phyloP scores from a whole-genome alignment of 2,797 vertebrate species.

The Rhinophrynus dorsalis region DNA sequence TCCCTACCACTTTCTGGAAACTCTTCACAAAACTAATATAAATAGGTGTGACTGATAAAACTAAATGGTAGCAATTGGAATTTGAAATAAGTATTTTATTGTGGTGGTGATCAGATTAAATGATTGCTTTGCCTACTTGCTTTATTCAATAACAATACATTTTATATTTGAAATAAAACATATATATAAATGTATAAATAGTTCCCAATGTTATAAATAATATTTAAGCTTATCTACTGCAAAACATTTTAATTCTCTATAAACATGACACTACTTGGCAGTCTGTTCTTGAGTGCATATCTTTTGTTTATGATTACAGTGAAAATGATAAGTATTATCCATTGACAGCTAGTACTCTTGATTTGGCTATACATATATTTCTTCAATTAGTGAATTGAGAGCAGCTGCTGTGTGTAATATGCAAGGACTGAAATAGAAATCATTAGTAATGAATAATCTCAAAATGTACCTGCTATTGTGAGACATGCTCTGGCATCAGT shows the following conservation, averaged over 20 bases:
- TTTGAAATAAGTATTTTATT: too few species aligned
- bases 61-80: too few species aligned
- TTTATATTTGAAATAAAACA: too few species aligned
- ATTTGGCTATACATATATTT: conserved; percentile 43
- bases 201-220: not conserved
- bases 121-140: too few species aligned
- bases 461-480: conserved; percentile 43
- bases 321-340: conserved; percentile 49
- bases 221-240: conserved; percentile 3
- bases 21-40: too few species aligned
- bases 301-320: conserved; percentile 47
- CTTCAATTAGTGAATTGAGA: conserved; percentile 48
- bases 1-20: too few species aligned
- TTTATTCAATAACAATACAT: too few species aligned
- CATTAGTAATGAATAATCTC: conserved; percentile 34
- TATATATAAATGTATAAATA: not conserved
- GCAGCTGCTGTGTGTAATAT: conserved; percentile 44
- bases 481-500: conserved; percentile 36
- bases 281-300: conserved; percentile 22
- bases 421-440: conserved; percentile 52
- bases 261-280: conserved; percentile 36
- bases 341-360: conserved; percentile 45
- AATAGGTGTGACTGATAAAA: too few species aligned
- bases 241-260: conserved; percentile 43
- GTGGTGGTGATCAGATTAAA: too few species aligned